Evolutionary conservation across 1,140 invertebrate genomes (phyloP).

Genomic region (Pollicipes pollicipes): DNA sequence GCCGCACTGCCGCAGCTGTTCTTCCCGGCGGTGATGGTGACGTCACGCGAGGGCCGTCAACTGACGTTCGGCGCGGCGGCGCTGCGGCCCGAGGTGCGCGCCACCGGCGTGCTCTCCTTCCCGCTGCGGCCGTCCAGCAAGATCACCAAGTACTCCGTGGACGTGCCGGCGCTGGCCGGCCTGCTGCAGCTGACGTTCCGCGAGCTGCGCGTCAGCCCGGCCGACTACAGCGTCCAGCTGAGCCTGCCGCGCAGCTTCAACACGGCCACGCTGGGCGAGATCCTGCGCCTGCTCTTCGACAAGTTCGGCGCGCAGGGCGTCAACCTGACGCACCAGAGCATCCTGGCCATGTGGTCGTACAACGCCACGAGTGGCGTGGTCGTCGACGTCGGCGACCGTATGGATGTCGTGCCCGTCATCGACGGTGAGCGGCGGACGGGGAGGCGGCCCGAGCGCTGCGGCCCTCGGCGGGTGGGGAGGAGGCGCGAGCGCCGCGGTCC

Average conservation of each 20-base stretch:
- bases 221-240: slow-evolving; percentile 28
- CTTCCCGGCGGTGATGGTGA: slow-evolving; percentile 37
- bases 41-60: slow-evolving; percentile 26
- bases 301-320: slow-evolving; percentile 30
- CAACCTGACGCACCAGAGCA: slow-evolving; percentile 38
- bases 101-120: slow-evolving; percentile 25
- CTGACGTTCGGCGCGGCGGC: slow-evolving; percentile 35
- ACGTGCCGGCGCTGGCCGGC: slow-evolving; percentile 27
- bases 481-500: no score
- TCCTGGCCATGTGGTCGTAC: slow-evolving; percentile 42
- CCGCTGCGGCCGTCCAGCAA: slow-evolving; percentile 34
- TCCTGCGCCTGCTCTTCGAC: slow-evolving; percentile 30
- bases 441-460: no score
- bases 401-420: slow-evolving; percentile 41
- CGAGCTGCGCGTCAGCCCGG: slow-evolving; percentile 29
- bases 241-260: slow-evolving; percentile 32
- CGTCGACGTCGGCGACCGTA: slow-evolving; percentile 41
- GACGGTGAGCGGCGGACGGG: slow-evolving; percentile 29
- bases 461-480: no score
- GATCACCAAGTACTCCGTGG: slow-evolving; percentile 32
- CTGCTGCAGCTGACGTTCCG: slow-evolving; percentile 32
- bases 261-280: slow-evolving; percentile 25
- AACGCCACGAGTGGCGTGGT: slow-evolving; percentile 42
- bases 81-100: slow-evolving; percentile 30
- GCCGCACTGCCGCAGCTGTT: slow-evolving; percentile 39